A percentile compares a stretch with the other conserved stretches of the same genome.
Conservation (phyloP, 2,888 invertebrate species). For the Acronicta alni region DNA sequence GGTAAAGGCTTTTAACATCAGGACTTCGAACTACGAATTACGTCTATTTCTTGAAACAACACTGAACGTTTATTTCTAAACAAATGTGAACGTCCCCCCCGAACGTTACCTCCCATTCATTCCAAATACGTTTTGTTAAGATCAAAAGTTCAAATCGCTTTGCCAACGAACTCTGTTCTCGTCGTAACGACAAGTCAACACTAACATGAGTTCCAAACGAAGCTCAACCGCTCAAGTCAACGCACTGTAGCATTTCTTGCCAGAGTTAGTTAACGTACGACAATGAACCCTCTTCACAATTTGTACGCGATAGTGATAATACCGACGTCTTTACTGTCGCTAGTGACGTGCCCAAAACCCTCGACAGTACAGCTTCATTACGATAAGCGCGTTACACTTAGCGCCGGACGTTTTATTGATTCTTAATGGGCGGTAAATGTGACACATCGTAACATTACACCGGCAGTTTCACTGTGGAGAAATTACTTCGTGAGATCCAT, state of each 20-base stretch:
- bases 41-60: constrained; percentile 22
- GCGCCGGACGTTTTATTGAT: constrained; percentile 50
- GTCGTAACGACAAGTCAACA: constrained; percentile 53
- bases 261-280: constrained; percentile 59
- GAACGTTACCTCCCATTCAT: constrained; percentile 50
- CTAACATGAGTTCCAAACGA: constrained; percentile 36
- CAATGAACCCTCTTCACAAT: constrained; percentile 69
- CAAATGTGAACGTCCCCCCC: constrained; percentile 47
- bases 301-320: constrained; percentile 63
- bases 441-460: constrained; percentile 50
- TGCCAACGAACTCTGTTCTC: constrained; percentile 43
- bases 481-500: constrained; percentile 49
- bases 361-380: constrained; percentile 46
- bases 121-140: constrained; percentile 53
- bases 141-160: constrained; percentile 64
- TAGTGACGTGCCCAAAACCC: constrained; percentile 60
- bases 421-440: constrained; percentile 52
- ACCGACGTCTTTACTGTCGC: constrained; percentile 80
- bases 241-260: constrained; percentile 65
- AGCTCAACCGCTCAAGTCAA: constrained; percentile 63
- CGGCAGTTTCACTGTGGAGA: constrained; percentile 36
- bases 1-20: constrained; percentile 8
- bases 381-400: constrained; percentile 43
- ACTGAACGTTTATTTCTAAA: constrained; percentile 24
- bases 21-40: constrained; percentile 1